Evolutionary conservation across 1,140 invertebrate species (phyloP), one percentile per base, ranked within the genome.

Genomic region (Metopolophium dirhodum): DNA sequence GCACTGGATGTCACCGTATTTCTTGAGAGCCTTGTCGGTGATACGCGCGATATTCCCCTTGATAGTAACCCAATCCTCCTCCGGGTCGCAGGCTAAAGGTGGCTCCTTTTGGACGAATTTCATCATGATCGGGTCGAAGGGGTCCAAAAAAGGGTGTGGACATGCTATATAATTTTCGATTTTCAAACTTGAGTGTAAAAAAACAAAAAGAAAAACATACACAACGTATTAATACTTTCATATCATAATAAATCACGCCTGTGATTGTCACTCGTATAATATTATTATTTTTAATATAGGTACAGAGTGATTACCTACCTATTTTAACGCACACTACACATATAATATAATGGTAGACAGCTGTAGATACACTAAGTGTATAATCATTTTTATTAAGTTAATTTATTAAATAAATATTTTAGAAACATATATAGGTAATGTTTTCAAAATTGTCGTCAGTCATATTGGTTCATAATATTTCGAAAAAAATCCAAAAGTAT

Each of bases 111-210:
- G 95, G 87, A 97, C 96, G 94, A 97, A 97, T 95, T 96, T 96
- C 95, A 96, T 96, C 91, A 98, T 96, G 94, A 97, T 96, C 23
- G 96, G 96, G 94, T 96, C 96, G 94, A 96, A 77, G 83, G 97
- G 94, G 7, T 97, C 96, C 41, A 98, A 95, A 37, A 96, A 95
- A 0, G 97, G 97, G 94, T 96, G 96, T 87, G 96, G 96, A 94
- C 97, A 97, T 83, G 68, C 88, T 83, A 54, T 18, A 30, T 95
- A 96, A 45, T 94, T 94, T 22, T 93, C 89, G 8, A 93, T 94
- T 89, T 93, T 93, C 94, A 14, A 61, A 45, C 89, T 90, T 23
- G 7, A 37, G 22, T 54, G 7, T 35, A 37, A n/a, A 89, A 7
- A 54, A 89, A 89, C 9, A 88, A 87, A 1, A 37, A 37, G 37